phyloP scores from a whole-genome alignment of 2,888 invertebrate genomes.

The Griposia aprilina region DNA sequence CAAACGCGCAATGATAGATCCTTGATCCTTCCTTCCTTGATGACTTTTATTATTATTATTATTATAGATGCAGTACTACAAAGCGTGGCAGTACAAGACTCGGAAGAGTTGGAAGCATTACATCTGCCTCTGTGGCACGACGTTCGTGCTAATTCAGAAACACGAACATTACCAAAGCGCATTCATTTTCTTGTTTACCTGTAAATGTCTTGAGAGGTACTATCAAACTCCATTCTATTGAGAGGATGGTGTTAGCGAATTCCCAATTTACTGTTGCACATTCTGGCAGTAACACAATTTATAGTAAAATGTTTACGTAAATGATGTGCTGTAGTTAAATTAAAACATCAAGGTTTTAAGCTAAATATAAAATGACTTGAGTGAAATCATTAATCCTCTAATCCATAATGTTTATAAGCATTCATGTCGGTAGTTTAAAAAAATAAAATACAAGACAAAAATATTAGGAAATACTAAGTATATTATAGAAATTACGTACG shows the following conservation, averaged over 20 bases:
- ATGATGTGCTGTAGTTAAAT: conserved; percentile 44
- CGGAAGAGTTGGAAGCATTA: not conserved
- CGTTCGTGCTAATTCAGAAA: not conserved
- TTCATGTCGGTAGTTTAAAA: not conserved
- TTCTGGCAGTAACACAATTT: conserved; percentile 83
- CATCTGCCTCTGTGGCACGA: not conserved
- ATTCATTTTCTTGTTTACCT: not conserved
- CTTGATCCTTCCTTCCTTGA: too few species aligned
- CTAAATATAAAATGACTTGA: not conserved
- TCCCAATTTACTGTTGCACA: conserved; percentile 86
- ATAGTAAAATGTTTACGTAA: conserved; percentile 81
- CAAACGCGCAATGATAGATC: not conserved
- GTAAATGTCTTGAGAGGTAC: conserved; percentile 84
- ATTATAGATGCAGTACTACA: not conserved
- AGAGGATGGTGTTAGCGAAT: conserved; percentile 88
- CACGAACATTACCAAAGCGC: not conserved
- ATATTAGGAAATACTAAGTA: too few species aligned
- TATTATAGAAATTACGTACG: too few species aligned
- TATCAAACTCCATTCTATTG: conserved; percentile 88
- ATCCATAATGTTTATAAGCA: not conserved
- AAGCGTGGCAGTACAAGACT: not conserved
- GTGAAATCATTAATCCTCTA: not conserved
- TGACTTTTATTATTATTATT: too few species aligned
- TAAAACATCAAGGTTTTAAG: not conserved
- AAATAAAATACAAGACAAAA: not conserved